These are phyloP conservation scores for Coelinius sp. DNA, from an alignment of 2,888 invertebrate genomes.

Conservation along the genomic window DNA sequence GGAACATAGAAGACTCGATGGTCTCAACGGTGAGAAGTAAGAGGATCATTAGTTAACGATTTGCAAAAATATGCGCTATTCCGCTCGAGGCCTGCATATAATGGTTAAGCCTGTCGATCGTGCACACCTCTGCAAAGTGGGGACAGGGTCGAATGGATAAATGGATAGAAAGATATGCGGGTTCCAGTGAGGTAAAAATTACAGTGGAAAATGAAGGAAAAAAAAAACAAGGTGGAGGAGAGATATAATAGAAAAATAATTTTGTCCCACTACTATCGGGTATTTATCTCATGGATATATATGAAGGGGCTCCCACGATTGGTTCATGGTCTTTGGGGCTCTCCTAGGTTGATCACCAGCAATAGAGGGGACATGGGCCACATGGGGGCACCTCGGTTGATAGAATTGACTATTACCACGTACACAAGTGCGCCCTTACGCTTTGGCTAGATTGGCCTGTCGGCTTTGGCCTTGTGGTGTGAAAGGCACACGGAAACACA, in stretches of 20 bases:
- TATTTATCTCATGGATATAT: slow-evolving; percentile 48
- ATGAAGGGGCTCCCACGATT: slow-evolving; percentile 63
- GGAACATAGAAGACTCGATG: background rate
- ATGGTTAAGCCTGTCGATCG: slow-evolving; percentile 9
- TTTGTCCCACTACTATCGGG: slow-evolving; percentile 41
- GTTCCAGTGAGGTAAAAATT: slow-evolving; percentile 18
- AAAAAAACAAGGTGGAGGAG: slow-evolving; percentile 12
- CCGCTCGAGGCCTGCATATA: slow-evolving; percentile 33
- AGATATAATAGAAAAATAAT: slow-evolving; percentile 15
- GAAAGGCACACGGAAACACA: slow-evolving; percentile 68
- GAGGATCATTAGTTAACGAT: slow-evolving; percentile 40
- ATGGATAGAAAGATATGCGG: slow-evolving; percentile 40
- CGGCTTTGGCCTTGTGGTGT: slow-evolving; percentile 65
- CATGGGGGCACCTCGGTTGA: slow-evolving; percentile 40
- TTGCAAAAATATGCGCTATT: slow-evolving; percentile 22
- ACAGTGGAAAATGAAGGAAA: slow-evolving; percentile 31
- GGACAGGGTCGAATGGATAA: slow-evolving; percentile 45
- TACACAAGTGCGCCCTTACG: slow-evolving; percentile 54
- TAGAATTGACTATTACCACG: slow-evolving; percentile 37
- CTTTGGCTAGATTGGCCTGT: slow-evolving; percentile 40
- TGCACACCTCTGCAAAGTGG: slow-evolving; percentile 10
- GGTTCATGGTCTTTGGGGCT: slow-evolving; percentile 59
- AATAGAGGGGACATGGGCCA: slow-evolving; percentile 41
- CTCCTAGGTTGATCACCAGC: slow-evolving; percentile 1
- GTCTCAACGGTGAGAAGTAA: slow-evolving; percentile 27